phyloP scores from a whole-genome alignment of 2,113 vertebrate species.

The Sakesphorus luctuosus region DNA sequence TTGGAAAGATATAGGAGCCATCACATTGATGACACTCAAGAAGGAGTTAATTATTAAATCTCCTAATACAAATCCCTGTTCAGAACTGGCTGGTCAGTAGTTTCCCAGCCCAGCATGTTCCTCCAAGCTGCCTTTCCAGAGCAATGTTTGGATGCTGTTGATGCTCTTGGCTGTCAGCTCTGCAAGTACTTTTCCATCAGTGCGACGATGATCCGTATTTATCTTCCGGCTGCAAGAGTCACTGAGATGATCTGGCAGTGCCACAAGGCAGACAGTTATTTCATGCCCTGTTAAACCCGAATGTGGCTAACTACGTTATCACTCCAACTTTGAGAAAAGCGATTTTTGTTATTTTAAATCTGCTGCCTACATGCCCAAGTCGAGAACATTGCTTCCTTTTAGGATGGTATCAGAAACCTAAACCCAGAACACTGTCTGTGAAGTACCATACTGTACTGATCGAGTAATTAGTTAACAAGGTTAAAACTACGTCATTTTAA shows the following conservation, averaged over 20 bases:
- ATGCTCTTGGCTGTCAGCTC: conserved; percentile 22
- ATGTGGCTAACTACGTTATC: conserved; percentile 82
- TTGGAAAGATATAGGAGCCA: not conserved
- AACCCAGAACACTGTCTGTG: accelerated
- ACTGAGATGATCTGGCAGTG: conserved; percentile 85
- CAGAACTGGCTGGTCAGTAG: not conserved
- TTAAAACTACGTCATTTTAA: not conserved
- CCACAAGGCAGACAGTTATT: conserved; percentile 91
- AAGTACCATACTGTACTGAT: not conserved
- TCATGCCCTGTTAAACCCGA: conserved; percentile 95
- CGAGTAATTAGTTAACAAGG: not conserved
- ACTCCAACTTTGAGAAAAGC: conserved; percentile 64
- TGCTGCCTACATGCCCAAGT: conserved; percentile 41
- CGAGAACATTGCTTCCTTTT: conserved; percentile 31
- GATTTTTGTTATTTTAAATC: conserved; percentile 46
- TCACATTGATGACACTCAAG: not conserved
- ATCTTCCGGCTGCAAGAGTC: conserved; percentile 83
- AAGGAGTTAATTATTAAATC: not conserved
- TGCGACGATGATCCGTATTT: conserved; percentile 76
- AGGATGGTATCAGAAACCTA: not conserved
- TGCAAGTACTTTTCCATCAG: conserved; percentile 56
- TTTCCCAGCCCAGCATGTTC: not conserved
- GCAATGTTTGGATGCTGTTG: conserved; percentile 17
- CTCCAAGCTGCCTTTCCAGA: not conserved
- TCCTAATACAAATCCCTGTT: not conserved